Base-by-base conservation (phyloP, 2,113 vertebrate genomes). In the Lophochroa leadbeateri region DNA sequence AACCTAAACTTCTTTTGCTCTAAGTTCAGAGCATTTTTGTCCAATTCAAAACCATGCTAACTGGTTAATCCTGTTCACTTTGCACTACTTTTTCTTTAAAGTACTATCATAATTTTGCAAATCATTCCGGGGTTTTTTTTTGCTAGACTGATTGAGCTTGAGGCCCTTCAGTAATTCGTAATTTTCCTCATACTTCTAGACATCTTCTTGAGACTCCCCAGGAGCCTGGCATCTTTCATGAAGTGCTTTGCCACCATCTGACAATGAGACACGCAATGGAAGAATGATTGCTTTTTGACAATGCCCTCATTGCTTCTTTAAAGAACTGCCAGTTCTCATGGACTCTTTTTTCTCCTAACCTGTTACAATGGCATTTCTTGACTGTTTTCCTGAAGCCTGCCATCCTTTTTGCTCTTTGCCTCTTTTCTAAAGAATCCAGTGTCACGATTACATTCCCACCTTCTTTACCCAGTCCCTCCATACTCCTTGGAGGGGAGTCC, bases 111-210 rank as follows among this genome's bases (percentile, higher is more conserved):
- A 2, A 18, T 91, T 91, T 86, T 78, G 24, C 25, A 49, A 53
- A 86, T 41, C 28, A 67, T 18, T 72, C 27, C 41, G 17, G 17
- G 0, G 9, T 3, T 0, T 60, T 55, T 0, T 60, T 35, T 29
- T 18, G 4, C 21, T 58, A 53, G 21, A 47, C 7, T 41, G 70
- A 47, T 37, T 63, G 63, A 58, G 25, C 41, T 52, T 44, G 33
- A 70, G 2, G 23, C 82, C 35, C 17, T 94, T 80, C 49, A 69
- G 11, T 35, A 91, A 52, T 74, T 91, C 28, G 18, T 49, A 13
- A n/a, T 70, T 91, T 77, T 88, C 43, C 28, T 86, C 6, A 5
- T 70, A 47, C 76, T 92, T 80, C 53, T 75, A 70, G 37, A 44
- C 28, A 18, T n/a, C 43, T 72, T 82, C 20, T 76, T 55, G 31